Conservation (phyloP, 1,140 invertebrate species). For the Drosophila aff. region DNA sequence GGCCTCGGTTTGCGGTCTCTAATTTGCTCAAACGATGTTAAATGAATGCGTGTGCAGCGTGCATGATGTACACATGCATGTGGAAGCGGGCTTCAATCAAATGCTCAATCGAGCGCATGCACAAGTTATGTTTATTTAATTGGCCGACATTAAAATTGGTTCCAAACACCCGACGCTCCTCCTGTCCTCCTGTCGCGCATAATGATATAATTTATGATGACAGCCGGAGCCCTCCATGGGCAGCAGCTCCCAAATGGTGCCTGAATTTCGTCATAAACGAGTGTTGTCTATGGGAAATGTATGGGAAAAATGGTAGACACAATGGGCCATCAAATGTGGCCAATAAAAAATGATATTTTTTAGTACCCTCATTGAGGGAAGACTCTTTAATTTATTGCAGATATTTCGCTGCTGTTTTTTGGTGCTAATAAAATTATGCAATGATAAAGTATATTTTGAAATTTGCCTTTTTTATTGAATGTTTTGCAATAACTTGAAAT, state of each 20-base stretch:
- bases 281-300: not conserved
- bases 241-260: slow-evolving; percentile 1
- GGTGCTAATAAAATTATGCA: not conserved
- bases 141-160: slow-evolving; percentile 51
- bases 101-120: slow-evolving; percentile 58
- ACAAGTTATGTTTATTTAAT: slow-evolving; percentile 72
- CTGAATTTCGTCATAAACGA: not conserved
- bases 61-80: slow-evolving; percentile 1
- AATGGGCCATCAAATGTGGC: slow-evolving; percentile 16
- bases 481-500: not conserved
- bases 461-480: too few relatives aligned
- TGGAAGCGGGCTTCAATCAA: slow-evolving; percentile 34
- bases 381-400: slow-evolving; percentile 1
- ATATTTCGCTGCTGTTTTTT: not conserved
- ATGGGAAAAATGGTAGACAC: not conserved
- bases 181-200: not conserved
- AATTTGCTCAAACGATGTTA: slow-evolving; percentile 50
- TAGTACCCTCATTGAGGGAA: slow-evolving; percentile 1
- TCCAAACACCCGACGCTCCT: slow-evolving; percentile 1
- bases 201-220: slow-evolving; percentile 35
- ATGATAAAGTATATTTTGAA: not conserved
- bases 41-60: slow-evolving; percentile 1
- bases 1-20: slow-evolving; percentile 22
- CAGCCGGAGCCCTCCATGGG: not conserved
- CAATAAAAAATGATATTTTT: slow-evolving; percentile 10